Evolutionary conservation across 2,888 invertebrate species (phyloP).

Genomic region (Zhuqinia jingwanae): DNA sequence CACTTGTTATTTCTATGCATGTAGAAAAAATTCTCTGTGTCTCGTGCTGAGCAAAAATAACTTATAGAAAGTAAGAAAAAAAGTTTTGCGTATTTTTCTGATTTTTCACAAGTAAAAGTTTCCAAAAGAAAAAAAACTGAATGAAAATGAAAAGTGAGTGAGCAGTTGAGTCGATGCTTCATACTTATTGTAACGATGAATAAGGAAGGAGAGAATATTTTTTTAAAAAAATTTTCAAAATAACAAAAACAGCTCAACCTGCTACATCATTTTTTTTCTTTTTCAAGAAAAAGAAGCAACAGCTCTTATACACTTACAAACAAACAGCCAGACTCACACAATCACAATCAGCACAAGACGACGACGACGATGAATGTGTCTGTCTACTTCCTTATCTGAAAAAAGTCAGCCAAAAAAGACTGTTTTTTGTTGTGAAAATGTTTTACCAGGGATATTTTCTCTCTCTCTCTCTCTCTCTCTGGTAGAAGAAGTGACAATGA

Average conservation of each 20-base stretch:
- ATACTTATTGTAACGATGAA: neutral
- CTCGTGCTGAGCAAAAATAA: neutral
- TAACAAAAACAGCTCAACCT: slow-evolving; percentile 24
- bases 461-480: neutral
- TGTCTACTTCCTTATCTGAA: slow-evolving; percentile 22
- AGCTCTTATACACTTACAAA: neutral
- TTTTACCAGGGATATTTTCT: no score
- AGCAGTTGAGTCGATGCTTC: neutral
- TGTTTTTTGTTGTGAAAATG: no score
- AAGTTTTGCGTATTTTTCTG: slow-evolving; percentile 1
- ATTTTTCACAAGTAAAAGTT: neutral
- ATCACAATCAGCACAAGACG: no score
- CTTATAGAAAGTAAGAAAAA: neutral
- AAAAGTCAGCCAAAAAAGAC: neutral
- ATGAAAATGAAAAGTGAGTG: neutral
- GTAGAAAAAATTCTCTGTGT: no score
- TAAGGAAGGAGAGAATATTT: slow-evolving; percentile 31
- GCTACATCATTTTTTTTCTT: neutral
- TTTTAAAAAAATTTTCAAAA: slow-evolving; percentile 24
- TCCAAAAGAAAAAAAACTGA: slow-evolving; percentile 12
- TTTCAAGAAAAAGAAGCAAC: slow-evolving; percentile 13
- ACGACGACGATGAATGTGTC: no score
- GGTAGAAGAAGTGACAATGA: neutral
- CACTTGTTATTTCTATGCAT: neutral
- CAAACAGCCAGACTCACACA: no score